phyloP scores from a whole-genome alignment of 2,113 vertebrate species.

The Euleptes europaea region DNA sequence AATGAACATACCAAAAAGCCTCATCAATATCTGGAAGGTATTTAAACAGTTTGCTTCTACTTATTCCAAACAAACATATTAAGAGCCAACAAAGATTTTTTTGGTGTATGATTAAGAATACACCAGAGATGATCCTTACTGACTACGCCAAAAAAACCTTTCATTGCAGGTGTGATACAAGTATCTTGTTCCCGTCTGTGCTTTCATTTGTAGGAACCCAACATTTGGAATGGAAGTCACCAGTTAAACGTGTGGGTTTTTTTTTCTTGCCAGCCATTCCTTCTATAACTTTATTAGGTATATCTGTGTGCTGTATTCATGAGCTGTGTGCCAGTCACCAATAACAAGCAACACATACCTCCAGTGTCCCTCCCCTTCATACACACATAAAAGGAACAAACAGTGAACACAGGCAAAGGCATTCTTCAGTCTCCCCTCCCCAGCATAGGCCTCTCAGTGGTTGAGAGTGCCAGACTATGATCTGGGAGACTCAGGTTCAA shows the following conservation, averaged over 20 bases:
- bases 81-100: neutral
- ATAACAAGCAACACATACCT: neutral
- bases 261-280: neutral
- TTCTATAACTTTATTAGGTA: neutral
- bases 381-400: too few relatives aligned
- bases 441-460: too few relatives aligned
- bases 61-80: neutral
- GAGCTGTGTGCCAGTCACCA: neutral
- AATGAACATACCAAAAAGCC: conserved; percentile 6
- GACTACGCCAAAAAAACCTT: neutral
- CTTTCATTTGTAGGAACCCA: neutral
- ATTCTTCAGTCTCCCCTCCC: too few relatives aligned
- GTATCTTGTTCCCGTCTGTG: neutral
- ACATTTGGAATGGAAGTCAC: neutral
- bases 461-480: too few relatives aligned
- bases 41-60: neutral
- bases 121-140: neutral
- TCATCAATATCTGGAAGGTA: conserved; percentile 25
- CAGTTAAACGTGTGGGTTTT: neutral
- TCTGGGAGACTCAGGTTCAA: too few relatives aligned
- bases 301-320: too few relatives aligned
- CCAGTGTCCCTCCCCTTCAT: too few relatives aligned
- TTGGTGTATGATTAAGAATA: neutral
- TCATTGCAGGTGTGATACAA: too few relatives aligned
- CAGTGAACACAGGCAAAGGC: too few relatives aligned